Evolutionary conservation across 1,140 invertebrate species (phyloP), one percentile per base, ranked within the genome.

Genomic region (Drosophila ohnishii): DNA sequence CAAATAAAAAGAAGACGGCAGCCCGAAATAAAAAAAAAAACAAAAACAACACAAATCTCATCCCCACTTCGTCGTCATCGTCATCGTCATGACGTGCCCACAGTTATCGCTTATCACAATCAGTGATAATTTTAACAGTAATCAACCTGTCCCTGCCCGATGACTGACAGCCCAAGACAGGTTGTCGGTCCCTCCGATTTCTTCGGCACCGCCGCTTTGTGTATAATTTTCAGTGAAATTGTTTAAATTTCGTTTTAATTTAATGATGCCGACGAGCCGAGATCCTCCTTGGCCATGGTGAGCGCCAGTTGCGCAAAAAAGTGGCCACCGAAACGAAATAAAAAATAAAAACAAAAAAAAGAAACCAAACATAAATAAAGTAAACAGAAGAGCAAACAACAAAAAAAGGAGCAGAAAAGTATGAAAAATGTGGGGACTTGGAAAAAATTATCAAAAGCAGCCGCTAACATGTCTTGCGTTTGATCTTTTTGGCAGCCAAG

Each of bases 91-190:
- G 72, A 80, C 80, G 84, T 88, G 84, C 84, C 78, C 84, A 88
- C 84, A 85, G 81, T 85, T 90, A 90, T 90, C 87, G 87, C 80
- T 83, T 86, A 90, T 90, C 87, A 90, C 87, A 90, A 90, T 90
- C 87, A 90, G 87, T 90, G 87, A 90, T 90, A 90, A 90, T 90
- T 90, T 90, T 83, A 90, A 90, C 87, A 90, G 87, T 90, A 90
- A 90, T 90, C 87, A 90, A 90, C 87, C 87, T 90, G 87, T 90
- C 87, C 79, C 56, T 76, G 59, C 47, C 63, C 60, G 50, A 80
- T 81, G 81, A 84, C 81, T 85, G 81, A 85, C 81, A 85, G 77
- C 44, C 77, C 56, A 55, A 63, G 80, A 83, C 81, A 85, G 78
- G 79, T 87, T 86, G 79, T 82, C 83, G 57, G 72, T 59, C 39